phyloP scores from a whole-genome alignment of 2,888 invertebrate species.

The Nomada ferruginata region DNA sequence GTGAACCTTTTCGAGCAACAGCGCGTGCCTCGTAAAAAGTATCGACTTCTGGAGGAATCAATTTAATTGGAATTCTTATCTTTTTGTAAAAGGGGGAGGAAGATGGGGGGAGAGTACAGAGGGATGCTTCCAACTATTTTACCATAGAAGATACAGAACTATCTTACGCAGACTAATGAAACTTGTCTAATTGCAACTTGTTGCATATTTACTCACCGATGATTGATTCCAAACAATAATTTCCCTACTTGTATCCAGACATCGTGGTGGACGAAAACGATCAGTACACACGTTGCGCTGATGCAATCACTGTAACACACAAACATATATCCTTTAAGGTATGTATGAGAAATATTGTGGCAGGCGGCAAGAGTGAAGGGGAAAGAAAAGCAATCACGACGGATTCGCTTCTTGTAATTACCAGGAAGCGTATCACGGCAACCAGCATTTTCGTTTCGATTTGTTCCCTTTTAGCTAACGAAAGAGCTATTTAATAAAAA shows the following conservation, averaged over 20 bases:
- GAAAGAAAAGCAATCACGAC: conserved; percentile 1
- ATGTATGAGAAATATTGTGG: neutral
- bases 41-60: neutral
- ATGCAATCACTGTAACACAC: conserved; percentile 25
- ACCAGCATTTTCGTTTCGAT: conserved; percentile 35
- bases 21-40: too few species aligned
- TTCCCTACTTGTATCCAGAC: neutral
- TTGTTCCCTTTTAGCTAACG: conserved; percentile 44
- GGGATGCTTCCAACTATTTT: too few species aligned
- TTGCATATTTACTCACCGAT: conserved; percentile 31
- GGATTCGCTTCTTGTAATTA: conserved; percentile 1
- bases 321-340: neutral
- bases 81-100: neutral
- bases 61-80: neutral
- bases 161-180: too few species aligned
- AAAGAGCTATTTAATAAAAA: conserved; percentile 26
- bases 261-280: neutral
- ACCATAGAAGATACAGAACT: too few species aligned
- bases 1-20: neutral
- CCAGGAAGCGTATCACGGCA: neutral
- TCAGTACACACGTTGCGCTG: too few species aligned
- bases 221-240: neutral
- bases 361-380: neutral
- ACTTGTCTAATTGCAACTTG: too few species aligned
- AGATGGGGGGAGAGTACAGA: too few species aligned